Percentiles rank a stretch among this genome's conserved stretches.
Evolutionary conservation across 2,888 invertebrate species (phyloP).

Genomic region (Artemia sinica): DNA sequence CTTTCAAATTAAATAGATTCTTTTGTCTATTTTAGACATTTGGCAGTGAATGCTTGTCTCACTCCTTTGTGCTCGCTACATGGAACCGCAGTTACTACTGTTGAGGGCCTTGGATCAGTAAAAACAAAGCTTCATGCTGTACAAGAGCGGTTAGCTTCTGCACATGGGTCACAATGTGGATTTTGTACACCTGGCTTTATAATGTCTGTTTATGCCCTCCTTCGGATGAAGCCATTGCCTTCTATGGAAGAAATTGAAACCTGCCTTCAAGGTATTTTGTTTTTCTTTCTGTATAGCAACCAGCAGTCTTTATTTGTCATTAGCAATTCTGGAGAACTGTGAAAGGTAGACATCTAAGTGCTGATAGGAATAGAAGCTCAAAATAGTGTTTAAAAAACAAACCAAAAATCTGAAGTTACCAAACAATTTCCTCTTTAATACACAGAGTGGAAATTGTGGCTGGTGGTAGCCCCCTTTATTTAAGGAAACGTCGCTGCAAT

Average conservation of each 20-base stretch:
- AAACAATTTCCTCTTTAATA: no score
- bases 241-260: slow-evolving; percentile 56
- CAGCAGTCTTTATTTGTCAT: no score
- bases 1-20: neutral
- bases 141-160: slow-evolving; percentile 57
- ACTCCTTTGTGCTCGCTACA: slow-evolving; percentile 71
- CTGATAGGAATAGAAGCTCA: no score
- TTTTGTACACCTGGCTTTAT: slow-evolving; percentile 91
- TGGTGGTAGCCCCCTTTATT: no score
- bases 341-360: no score
- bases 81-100: slow-evolving; percentile 72
- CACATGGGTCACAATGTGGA: slow-evolving; percentile 87
- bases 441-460: no score
- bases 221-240: slow-evolving; percentile 54
- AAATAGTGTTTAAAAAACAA: no score
- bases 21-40: slow-evolving; percentile 40
- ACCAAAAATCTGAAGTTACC: no score
- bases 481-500: no score
- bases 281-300: no score
- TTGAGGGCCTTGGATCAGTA: slow-evolving; percentile 78
- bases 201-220: slow-evolving; percentile 85
- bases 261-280: slow-evolving; percentile 53
- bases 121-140: slow-evolving; percentile 34
- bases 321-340: no score
- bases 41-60: slow-evolving; percentile 73